phyloP scores from a whole-genome alignment of 2,888 invertebrate genomes.

The Trissolcus japonicus region DNA sequence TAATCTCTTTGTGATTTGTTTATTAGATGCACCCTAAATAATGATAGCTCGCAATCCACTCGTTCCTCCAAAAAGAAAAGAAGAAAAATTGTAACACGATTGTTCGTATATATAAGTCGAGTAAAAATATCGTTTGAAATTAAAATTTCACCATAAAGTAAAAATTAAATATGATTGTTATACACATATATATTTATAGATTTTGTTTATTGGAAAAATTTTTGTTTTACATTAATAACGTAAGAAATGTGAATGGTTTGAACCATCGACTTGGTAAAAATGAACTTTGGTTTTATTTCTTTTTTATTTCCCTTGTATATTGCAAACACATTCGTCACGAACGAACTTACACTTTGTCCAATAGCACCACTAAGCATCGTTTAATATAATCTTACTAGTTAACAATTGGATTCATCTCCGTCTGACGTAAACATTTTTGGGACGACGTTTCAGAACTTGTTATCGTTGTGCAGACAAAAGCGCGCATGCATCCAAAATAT shows the following conservation, averaged over 20 bases:
- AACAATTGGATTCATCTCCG: conserved; percentile 31
- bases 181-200: too few relatives aligned
- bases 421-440: conserved; percentile 22
- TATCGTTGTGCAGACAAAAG: conserved; percentile 37
- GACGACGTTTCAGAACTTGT: conserved; percentile 23
- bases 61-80: conserved; percentile 26
- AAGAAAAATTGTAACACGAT: conserved; percentile 15
- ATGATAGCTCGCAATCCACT: conserved; percentile 50
- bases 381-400: conserved; percentile 37
- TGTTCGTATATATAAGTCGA: conserved; percentile 16
- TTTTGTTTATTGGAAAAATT: conserved; percentile 6
- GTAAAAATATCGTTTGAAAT: too few relatives aligned
- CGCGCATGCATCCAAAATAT: conserved; percentile 1
- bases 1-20: conserved; percentile 12
- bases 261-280: conserved; percentile 1
- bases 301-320: conserved; percentile 30
- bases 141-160: neutral
- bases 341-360: conserved; percentile 33
- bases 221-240: conserved; percentile 14
- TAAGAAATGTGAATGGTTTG: too few relatives aligned
- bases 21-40: conserved; percentile 38
- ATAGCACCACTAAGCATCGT: conserved; percentile 11
- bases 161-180: conserved; percentile 1
- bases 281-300: conserved; percentile 16
- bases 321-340: conserved; percentile 27